Conservation (phyloP, 2,888 invertebrate genomes). For the Pachliopta kotzebuea region DNA sequence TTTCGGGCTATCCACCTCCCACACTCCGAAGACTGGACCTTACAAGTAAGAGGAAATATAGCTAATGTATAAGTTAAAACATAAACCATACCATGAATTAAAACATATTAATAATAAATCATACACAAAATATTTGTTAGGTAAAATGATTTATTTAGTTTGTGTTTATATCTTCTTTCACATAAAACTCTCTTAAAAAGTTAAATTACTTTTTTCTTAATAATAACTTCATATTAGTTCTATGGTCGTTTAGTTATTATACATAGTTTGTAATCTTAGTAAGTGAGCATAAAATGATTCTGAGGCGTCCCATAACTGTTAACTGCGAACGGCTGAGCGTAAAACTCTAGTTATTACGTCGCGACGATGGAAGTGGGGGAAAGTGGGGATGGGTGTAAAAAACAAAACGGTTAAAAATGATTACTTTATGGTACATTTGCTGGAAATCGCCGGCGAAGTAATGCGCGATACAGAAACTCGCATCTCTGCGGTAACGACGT, state of each 20-base stretch:
- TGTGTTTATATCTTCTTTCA: too few species aligned
- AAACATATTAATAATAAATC: too few species aligned
- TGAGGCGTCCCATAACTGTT: conserved; percentile 13
- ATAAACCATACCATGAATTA: too few species aligned
- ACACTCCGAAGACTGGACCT: conserved; percentile 94
- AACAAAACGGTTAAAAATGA: conserved; percentile 20
- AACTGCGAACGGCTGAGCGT: conserved; percentile 20
- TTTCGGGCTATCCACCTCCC: conserved; percentile 93
- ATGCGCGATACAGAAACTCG: neutral
- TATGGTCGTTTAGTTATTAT: neutral
- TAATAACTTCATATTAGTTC: neutral
- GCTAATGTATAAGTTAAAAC: too few species aligned
- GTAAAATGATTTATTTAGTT: too few species aligned
- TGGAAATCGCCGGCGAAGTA: conserved; percentile 6
- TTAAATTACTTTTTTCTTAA: too few species aligned
- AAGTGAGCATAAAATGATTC: conserved; percentile 17
- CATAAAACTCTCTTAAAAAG: too few species aligned
- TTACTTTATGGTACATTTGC: conserved; percentile 16
- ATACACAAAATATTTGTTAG: too few species aligned
- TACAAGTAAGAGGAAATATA: conserved; percentile 76
- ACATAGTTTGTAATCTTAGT: conserved; percentile 6
- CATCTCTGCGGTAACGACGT: conserved; percentile 6
- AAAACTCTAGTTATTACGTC: conserved; percentile 24
- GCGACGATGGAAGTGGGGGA: conserved; percentile 2
- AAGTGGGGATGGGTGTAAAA: neutral